Base-by-base conservation (phyloP, 2,888 invertebrate species). In the Pherbina coryleti region DNA sequence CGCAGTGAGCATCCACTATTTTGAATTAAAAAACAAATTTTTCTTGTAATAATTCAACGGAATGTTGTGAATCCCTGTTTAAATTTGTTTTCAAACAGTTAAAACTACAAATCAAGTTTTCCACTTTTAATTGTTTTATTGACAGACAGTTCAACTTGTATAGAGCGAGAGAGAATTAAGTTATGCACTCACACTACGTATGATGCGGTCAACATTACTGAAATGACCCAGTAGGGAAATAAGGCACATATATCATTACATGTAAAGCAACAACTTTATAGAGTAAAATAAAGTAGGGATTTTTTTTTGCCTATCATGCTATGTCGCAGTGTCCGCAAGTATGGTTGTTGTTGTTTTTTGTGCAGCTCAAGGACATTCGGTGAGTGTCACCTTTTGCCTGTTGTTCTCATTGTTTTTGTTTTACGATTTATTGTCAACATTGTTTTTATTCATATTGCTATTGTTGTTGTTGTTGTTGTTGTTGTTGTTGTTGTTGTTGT, bases 401-500 rank as follows among this genome's bases (percentile, higher is more conserved):
- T n/a, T 49, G 17, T 57, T 72, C 4, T 17, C 44, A 44, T 72
- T 57, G 22, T 60, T 44, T 37, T 60, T 72, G 60, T n/a, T 53
- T 19, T 70, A n/a, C n/a, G n/a, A 17, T 19, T 22, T 49, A 66
- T 66, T 31, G 25, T 25, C 19, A 14, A 8, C 51, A 17, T 66
- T 49, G 49, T 31, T 64, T n/a, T 22, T 66, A 11, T 31, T 51
- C 7, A 34, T 53, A 34, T 53, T 49, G 66, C 53, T 51, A 22
- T 28, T 66, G 34, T 66, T 66, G 66, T 66, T 51, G 37, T 28
- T 66, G 34, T 66, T 66, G 66, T 66, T 51, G 37, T 28, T 66
- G 34, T 66, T 66, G 66, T 66, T 51, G 37, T 28, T 66, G 34
- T 66, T 66, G 66, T 66, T 51, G 37, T 28, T 66, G 34, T 66